Conservation (phyloP, 2,797 vertebrate species). For the Sebastes hubbsi region DNA sequence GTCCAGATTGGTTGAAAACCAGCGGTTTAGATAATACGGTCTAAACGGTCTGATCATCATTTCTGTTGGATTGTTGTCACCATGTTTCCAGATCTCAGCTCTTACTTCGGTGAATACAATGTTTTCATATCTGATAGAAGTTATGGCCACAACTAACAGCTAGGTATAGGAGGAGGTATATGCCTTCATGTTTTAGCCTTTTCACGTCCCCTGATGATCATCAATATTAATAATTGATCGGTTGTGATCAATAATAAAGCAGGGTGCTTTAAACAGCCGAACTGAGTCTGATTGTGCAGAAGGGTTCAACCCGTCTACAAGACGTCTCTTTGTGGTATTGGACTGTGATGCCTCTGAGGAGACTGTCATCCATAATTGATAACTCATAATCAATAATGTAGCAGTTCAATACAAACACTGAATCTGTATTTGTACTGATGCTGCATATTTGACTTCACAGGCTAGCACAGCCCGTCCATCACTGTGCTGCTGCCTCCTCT, state of each 20-base stretch:
- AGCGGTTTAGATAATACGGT: background rate
- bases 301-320: conserved; percentile 51
- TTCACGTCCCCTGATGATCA: conserved; percentile 45
- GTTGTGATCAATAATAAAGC: conserved; percentile 65
- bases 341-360: conserved; percentile 66
- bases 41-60: background rate
- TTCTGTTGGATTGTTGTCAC: background rate
- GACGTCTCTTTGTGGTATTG: conserved; percentile 60
- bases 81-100: background rate
- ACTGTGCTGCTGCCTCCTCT: conserved; percentile 45
- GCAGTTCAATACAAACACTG: conserved; percentile 76
- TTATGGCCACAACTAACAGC: background rate
- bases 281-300: conserved; percentile 49
- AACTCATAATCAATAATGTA: conserved; percentile 78
- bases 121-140: background rate
- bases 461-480: conserved; percentile 54
- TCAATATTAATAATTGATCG: conserved; percentile 63
- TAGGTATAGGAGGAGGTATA: background rate
- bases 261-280: conserved; percentile 42
- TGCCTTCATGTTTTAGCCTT: conserved; percentile 16
- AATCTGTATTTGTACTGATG: conserved; percentile 72
- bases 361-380: conserved; percentile 76
- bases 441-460: conserved; percentile 57
- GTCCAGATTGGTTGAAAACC: background rate
- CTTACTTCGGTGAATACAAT: background rate